These are phyloP conservation scores for Lomographa bimaculata DNA, from an alignment of 2,888 invertebrate genomes.

Conservation along the genomic window DNA sequence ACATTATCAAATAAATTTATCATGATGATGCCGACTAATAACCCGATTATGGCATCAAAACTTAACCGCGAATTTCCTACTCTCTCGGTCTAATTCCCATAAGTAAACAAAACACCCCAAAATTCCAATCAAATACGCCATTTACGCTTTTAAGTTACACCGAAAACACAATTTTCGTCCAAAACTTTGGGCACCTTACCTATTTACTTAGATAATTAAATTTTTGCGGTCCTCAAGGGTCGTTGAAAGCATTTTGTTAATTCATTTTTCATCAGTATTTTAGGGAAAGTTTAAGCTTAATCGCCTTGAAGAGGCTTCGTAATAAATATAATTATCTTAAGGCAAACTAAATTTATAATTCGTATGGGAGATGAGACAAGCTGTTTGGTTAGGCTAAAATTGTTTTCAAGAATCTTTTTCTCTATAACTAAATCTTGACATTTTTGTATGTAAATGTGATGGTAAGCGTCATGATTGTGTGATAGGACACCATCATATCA, in stretches of 20 bases:
- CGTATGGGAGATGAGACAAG: no score
- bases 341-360: slow-evolving; percentile 12
- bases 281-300: slow-evolving; percentile 33
- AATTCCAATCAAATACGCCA: slow-evolving; percentile 23
- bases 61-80: no score
- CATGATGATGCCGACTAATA: no score
- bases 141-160: slow-evolving; percentile 25
- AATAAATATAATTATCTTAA: slow-evolving; percentile 18
- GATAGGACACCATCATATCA: no score
- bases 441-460: no score
- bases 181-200: slow-evolving; percentile 29
- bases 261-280: slow-evolving; percentile 42
- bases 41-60: no score
- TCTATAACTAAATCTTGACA: no score
- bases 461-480: no score
- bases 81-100: no score
- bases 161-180: slow-evolving; percentile 28
- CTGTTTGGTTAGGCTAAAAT: no score
- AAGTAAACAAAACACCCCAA: slow-evolving; percentile 14
- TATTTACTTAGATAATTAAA: slow-evolving; percentile 39
- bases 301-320: slow-evolving; percentile 17
- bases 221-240: slow-evolving; percentile 35
- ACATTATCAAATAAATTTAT: no score
- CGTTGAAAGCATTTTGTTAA: slow-evolving; percentile 40
- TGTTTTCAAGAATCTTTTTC: no score